phyloP scores from a whole-genome alignment of 1,140 invertebrate species.

The Diabrotica undecimpunctata region DNA sequence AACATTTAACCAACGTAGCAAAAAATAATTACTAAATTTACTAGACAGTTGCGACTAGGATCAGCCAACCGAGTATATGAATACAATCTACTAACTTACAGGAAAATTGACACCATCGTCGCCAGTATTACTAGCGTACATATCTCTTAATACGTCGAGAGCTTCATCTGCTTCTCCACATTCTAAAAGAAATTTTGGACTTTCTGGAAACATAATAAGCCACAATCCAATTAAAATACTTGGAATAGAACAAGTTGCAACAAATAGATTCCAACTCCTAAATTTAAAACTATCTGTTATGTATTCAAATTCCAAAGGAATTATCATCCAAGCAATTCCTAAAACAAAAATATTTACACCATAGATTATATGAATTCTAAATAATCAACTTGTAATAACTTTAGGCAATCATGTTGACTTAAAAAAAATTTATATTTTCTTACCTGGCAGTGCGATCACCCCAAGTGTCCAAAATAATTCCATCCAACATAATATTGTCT shows the following conservation, averaged over 20 bases:
- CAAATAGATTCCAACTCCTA: slow-evolving; percentile 74
- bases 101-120: slow-evolving; percentile 63
- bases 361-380: no score
- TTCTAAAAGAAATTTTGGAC: slow-evolving; percentile 78
- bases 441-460: slow-evolving; percentile 61
- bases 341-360: slow-evolving; percentile 25
- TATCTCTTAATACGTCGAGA: slow-evolving; percentile 61
- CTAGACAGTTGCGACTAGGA: no score
- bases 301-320: slow-evolving; percentile 61
- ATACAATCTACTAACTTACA: slow-evolving; percentile 48
- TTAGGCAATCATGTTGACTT: no score
- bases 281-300: slow-evolving; percentile 57
- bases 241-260: slow-evolving; percentile 63
- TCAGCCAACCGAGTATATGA: no score
- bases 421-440: background rate
- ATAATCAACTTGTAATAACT: no score
- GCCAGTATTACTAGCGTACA: slow-evolving; percentile 68
- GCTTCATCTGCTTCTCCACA: slow-evolving; percentile 71
- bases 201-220: slow-evolving; percentile 77
- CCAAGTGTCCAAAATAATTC: slow-evolving; percentile 76
- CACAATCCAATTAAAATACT: slow-evolving; percentile 61
- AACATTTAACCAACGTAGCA: no score
- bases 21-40: no score
- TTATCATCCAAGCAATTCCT: slow-evolving; percentile 71
- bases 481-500: slow-evolving; percentile 75